Conservation (phyloP, 2,888 invertebrate species). For the Zygaena filipendulae region DNA sequence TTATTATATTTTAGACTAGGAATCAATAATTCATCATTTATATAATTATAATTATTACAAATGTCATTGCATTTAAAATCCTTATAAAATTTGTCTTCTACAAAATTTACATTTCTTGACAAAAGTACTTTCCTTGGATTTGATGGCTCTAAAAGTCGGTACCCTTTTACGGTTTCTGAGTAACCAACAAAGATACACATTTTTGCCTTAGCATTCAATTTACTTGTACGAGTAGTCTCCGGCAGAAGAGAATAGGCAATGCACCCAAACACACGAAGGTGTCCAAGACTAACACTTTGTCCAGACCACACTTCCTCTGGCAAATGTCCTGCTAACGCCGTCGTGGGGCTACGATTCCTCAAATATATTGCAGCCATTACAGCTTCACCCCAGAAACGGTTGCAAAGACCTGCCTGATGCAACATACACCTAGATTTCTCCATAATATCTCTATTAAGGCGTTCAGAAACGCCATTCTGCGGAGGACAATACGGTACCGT, state of each 20-base stretch:
- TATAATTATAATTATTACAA: too few relatives aligned
- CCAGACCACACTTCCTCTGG: constrained; percentile 10
- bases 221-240: background rate
- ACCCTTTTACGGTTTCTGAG: background rate
- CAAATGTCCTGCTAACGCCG: constrained; percentile 3
- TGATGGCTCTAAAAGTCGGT: constrained; percentile 1
- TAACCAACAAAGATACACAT: constrained; percentile 6
- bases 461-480: constrained; percentile 8
- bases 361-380: constrained; percentile 10
- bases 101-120: too few relatives aligned
- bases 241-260: background rate
- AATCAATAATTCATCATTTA: too few relatives aligned
- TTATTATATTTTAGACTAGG: too few relatives aligned
- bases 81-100: too few relatives aligned
- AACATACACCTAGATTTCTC: constrained; percentile 11
- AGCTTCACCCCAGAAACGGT: constrained; percentile 12
- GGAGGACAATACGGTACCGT: constrained; percentile 4
- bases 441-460: constrained; percentile 4
- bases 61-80: too few relatives aligned
- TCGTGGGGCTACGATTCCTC: constrained; percentile 8
- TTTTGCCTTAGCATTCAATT: constrained; percentile 2
- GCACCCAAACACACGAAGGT: constrained; percentile 8
- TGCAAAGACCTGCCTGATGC: constrained; percentile 3
- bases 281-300: constrained; percentile 1
- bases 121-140: too few relatives aligned